These are phyloP conservation scores for Montipora cactus DNA, from an alignment of 64 coral and sea anemone species.

Conservation along the genomic window DNA sequence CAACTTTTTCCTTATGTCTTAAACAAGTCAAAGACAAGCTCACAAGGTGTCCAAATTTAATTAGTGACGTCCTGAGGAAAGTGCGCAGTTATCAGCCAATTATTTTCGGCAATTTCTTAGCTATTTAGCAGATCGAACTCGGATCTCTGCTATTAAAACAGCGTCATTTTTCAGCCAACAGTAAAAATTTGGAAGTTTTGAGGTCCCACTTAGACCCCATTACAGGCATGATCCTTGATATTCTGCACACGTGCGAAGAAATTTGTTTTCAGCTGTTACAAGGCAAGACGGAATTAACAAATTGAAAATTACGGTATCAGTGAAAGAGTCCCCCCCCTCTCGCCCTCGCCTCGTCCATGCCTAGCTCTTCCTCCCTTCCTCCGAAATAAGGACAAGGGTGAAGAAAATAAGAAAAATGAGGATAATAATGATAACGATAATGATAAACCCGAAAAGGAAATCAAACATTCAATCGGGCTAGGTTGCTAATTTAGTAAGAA, in stretches of 20 bases:
- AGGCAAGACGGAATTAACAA: conserved; percentile 3
- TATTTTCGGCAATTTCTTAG: too few relatives aligned
- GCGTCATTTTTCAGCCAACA: not conserved
- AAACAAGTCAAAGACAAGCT: not conserved
- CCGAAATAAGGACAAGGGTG: conserved; percentile 1
- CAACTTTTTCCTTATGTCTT: not conserved
- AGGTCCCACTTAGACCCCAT: not conserved
- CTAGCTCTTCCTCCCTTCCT: not conserved
- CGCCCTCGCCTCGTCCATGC: not conserved
- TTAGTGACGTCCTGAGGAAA: not conserved
- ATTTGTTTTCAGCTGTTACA: not conserved
- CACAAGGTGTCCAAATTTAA: not conserved
- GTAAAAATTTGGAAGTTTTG: not conserved
- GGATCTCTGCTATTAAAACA: not conserved
- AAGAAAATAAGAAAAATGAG: conserved; percentile 1
- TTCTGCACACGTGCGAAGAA: not conserved
- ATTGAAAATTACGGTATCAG: not conserved
- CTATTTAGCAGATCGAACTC: not conserved
- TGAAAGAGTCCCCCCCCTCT: not conserved
- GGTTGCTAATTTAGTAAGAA: conserved; percentile 8
- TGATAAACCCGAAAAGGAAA: not conserved
- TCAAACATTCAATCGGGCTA: not conserved
- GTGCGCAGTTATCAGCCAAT: too few relatives aligned
- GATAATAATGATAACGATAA: not conserved
- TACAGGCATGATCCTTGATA: not conserved